A percentile compares a stretch with the other conserved stretches of the same genome.
These are phyloP conservation scores for Thera obeliscata DNA, from an alignment of 2,888 invertebrate species.

Conservation along the genomic window DNA sequence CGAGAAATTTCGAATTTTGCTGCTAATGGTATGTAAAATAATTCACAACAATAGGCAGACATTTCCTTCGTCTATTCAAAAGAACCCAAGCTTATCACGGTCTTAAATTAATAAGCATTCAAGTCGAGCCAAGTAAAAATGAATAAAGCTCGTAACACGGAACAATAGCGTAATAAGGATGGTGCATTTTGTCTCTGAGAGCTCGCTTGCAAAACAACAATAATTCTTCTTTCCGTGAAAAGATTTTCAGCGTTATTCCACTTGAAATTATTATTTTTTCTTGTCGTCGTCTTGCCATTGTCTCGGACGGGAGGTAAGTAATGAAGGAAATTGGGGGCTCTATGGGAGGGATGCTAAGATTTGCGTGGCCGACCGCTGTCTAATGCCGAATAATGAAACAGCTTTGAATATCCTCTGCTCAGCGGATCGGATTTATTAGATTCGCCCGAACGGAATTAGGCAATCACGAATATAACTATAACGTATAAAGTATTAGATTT, in stretches of 20 bases:
- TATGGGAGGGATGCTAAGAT: constrained; percentile 75
- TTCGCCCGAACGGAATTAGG: constrained; percentile 74
- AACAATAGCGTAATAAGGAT: constrained; percentile 83
- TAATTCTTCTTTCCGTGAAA: constrained; percentile 84
- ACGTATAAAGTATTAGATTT: constrained; percentile 10
- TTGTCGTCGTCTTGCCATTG: constrained; percentile 83
- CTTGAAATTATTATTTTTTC: constrained; percentile 85
- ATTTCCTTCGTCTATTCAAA: constrained; percentile 80
- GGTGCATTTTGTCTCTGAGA: constrained; percentile 84
- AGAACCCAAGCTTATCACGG: constrained; percentile 83
- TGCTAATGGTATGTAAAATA: constrained; percentile 77
- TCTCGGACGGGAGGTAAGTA: constrained; percentile 83
- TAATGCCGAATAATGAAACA: constrained; percentile 82
- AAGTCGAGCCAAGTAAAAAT: constrained; percentile 85
- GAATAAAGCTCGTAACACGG: constrained; percentile 83
- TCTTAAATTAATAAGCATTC: constrained; percentile 85
- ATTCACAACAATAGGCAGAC: constrained; percentile 79
- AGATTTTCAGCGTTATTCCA: constrained; percentile 85
- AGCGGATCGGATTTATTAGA: constrained; percentile 77
- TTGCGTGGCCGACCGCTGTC: constrained; percentile 79
- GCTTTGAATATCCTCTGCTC: constrained; percentile 75
- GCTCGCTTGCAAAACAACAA: constrained; percentile 84
- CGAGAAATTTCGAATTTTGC: constrained; percentile 46
- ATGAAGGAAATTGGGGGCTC: constrained; percentile 83
- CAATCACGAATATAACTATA: constrained; percentile 52